A percentile compares a stretch with the other conserved stretches of the same genome.
Evolutionary conservation across 2,797 vertebrate genomes (phyloP).

Genomic region (Darevskia nairensis): DNA sequence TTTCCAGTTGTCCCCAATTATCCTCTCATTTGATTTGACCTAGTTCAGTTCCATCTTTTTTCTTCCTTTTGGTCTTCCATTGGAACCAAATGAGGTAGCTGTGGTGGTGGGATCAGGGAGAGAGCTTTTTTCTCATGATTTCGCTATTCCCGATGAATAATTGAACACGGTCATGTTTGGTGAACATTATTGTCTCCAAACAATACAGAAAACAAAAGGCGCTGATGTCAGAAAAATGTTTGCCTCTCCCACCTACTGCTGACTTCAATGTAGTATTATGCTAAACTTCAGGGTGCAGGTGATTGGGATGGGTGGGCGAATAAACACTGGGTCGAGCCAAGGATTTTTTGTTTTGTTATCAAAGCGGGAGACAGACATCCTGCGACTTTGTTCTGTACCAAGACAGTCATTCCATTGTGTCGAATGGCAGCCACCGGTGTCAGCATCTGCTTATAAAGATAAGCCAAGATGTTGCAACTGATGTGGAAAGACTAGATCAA

Average conservation of each 20-base stretch:
- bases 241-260: background rate
- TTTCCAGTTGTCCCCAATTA: background rate
- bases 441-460: fast-evolving
- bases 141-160: background rate
- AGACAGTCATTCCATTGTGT: background rate
- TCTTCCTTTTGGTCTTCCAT: background rate
- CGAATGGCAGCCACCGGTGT: fast-evolving
- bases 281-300: background rate
- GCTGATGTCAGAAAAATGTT: background rate
- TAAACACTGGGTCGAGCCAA: background rate
- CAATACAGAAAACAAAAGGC: background rate
- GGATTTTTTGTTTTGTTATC: background rate
- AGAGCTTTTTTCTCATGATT: background rate
- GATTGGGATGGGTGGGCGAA: background rate
- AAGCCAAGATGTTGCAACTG: background rate
- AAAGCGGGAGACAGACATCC: background rate
- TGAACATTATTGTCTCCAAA: background rate
- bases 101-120: background rate
- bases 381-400: background rate
- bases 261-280: background rate
- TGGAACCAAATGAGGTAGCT: no score
- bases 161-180: background rate
- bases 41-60: background rate
- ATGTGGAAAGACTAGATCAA: background rate
- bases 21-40: background rate